A percentile compares a stretch with the other conserved stretches of the same genome.
Conservation (phyloP, 2,888 invertebrate species). For the Hydrotaea cyrtoneurina region DNA sequence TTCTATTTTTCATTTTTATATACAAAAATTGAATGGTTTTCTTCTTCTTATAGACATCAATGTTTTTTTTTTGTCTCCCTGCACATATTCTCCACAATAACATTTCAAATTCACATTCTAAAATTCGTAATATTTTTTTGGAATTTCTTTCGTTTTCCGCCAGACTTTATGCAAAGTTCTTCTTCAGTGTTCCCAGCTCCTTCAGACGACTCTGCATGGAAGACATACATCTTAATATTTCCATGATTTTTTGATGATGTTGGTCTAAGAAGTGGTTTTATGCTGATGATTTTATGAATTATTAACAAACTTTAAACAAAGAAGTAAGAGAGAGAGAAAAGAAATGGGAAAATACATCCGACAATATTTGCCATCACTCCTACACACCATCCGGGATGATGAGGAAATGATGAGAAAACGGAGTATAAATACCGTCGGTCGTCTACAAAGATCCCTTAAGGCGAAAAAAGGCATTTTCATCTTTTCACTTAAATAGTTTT, state of each 20-base stretch:
- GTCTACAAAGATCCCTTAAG: constrained; percentile 47
- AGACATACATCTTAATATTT: constrained; percentile 53
- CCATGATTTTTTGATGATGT: constrained; percentile 65
- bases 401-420: constrained; percentile 34
- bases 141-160: constrained; percentile 1
- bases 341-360: constrained; percentile 24
- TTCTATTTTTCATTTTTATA: too few species aligned
- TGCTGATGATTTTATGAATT: constrained; percentile 67
- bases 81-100: not conserved
- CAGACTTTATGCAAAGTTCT: constrained; percentile 1
- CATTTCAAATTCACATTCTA: not conserved
- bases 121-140: not conserved
- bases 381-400: constrained; percentile 24
- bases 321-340: constrained; percentile 1
- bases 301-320: constrained; percentile 56
- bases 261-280: constrained; percentile 66
- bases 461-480: constrained; percentile 40
- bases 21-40: too few species aligned
- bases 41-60: too few species aligned
- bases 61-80: not conserved
- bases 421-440: constrained; percentile 26
- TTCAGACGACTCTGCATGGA: constrained; percentile 53
- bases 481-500: constrained; percentile 50
- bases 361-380: constrained; percentile 42
- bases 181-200: not conserved